Conservation (phyloP, 2,113 vertebrate genomes). For the Xiphorhynchus elegans region DNA sequence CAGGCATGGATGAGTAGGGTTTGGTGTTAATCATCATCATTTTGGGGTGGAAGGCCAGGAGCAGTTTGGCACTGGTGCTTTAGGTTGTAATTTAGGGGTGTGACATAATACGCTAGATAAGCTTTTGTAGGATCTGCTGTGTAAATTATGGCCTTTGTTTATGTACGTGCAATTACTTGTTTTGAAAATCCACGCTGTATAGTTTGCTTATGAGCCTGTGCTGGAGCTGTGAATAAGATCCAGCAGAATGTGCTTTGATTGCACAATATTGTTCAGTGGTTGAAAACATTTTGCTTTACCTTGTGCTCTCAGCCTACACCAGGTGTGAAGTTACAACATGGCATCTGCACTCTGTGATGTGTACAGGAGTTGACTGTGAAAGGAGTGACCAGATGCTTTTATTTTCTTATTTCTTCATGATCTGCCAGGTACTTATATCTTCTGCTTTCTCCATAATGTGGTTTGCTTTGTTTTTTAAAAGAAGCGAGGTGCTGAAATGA, state of each 20-base stretch:
- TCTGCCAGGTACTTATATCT: background rate
- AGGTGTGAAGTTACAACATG: background rate
- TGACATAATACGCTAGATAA: constrained; percentile 33
- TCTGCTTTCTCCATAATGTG: background rate
- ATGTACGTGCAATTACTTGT: constrained; percentile 54
- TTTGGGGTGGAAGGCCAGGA: background rate
- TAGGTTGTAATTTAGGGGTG: constrained; percentile 40
- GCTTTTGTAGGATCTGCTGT: constrained; percentile 39
- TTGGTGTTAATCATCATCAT: background rate
- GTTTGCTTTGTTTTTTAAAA: background rate
- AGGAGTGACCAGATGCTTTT: background rate
- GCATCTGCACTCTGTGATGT: background rate
- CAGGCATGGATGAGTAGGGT: background rate
- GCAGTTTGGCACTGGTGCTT: background rate
- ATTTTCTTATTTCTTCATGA: background rate
- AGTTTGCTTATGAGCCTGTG: constrained; percentile 20
- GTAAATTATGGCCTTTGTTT: constrained; percentile 61
- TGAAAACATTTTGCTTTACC: background rate
- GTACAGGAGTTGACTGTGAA: background rate
- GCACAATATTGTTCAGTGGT: background rate
- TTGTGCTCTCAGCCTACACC: background rate
- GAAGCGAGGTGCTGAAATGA: background rate
- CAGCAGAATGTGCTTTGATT: constrained; percentile 42
- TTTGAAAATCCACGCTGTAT: constrained; percentile 18
- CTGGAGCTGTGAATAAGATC: constrained; percentile 42